Base-by-base conservation (phyloP, 2,113 vertebrate species). In the Rhinolophus ferrumequinum region DNA sequence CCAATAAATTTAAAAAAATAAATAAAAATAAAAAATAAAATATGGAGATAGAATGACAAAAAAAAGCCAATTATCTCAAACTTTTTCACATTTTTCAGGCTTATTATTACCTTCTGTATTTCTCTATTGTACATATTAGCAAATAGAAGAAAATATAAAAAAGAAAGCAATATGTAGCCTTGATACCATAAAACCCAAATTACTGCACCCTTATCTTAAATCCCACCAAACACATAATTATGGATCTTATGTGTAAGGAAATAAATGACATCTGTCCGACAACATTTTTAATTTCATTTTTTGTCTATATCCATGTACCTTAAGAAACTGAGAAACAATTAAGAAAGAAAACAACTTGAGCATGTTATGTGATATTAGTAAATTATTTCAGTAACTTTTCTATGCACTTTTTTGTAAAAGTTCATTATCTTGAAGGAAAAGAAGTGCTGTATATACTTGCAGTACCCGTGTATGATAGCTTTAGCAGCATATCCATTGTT, bases 381-480 rank as follows among this genome's bases (percentile, higher is more conserved):
- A 80, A 82, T 75, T 60, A 94, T 76, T 84, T 66, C 38, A 88
- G 35, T 50, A 88, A 92, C 82, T 96, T 96, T 90, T 69, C 35
- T 69, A 82, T 19, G 18, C 0, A 60, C 22, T 93, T 95, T n/a
- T 93, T 95, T n/a, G 1, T 54, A 82, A 87, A 86, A 85, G 52
- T 58, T 64, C 33, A 92, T 72, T 16, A 88, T 33, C 52, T 60
- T 87, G 28, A 62, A 87, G 22, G 24, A 62, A 60, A 76, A 93
- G 41, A 24, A 54, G 10, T 62, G 24, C 8, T 88, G 10, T 47
- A 95, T 13, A 41, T 14, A 69, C 19, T 88, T 81, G 3, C 8
- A 64, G 8, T 54, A 16, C 26, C 16, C 84, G 44, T 80, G 3
- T 60, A 72, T 90, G 26, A 82, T 52, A 82, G 15, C 3, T 75